Base-by-base conservation (phyloP, 2,888 invertebrate genomes). In the Eretmocerus hayati region DNA sequence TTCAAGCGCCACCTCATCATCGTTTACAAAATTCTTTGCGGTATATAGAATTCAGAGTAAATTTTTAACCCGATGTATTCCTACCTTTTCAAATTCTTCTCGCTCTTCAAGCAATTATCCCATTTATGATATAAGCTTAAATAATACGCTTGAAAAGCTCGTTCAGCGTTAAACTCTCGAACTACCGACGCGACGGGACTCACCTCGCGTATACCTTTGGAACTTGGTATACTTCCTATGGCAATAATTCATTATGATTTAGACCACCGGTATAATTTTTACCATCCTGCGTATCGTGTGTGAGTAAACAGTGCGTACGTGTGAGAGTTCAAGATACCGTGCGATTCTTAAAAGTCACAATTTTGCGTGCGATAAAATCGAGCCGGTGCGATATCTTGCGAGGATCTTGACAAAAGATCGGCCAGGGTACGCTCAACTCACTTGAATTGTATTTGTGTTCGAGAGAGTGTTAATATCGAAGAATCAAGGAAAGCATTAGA, bases 231-330 rank as follows among this genome's bases (percentile, higher is more conserved):
- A 46, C 52, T 49, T 49, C 46, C 52, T 46, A n/a, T 20, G 13
- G 42, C 49, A 26, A 46, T 52, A 49, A 52, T 18, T 52, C 49
- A 52, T 45, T 38, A 52, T 45, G 51, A 51, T 51, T 48, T 51
- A 51, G 52, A 38, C 44, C 45, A 23, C n/a, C 31, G 37, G 33
- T 36, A 33, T 37, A 50, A 46, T 47, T 41, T 37, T 37, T n/a
- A n/a, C n/a, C n/a, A n/a, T n/a, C n/a, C n/a, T n/a, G n/a, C n/a
- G n/a, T n/a, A 19, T 6, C 26, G 26, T 26, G 26, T 26, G 26
- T 11, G 26, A n/a, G 26, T 26, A 26, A 46, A 20, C 38, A 16
- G 31, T 15, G 30, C 37, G 20, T 19, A 18, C 21, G 4, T 11
- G 16, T 15, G 16, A 9, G 35, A 16, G 15, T 35, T 16, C 35